These are phyloP conservation scores for Anabas testudineus DNA, from an alignment of 2,797 vertebrate genomes.

Conservation along the genomic window DNA sequence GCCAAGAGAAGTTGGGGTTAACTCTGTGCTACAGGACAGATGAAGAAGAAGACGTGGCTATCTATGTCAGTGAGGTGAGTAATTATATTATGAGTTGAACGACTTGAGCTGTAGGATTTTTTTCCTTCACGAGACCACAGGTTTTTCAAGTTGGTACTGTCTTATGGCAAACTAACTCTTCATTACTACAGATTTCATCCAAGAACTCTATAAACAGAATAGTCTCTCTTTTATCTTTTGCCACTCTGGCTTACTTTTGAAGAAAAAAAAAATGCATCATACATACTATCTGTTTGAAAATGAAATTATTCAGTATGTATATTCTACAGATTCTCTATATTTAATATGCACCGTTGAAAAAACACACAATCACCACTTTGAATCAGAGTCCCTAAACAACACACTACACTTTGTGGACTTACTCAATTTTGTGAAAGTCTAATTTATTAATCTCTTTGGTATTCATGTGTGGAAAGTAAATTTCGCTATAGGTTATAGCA, in stretches of 20 bases:
- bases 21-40: conserved; percentile 98
- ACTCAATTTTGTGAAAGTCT: conserved; percentile 66
- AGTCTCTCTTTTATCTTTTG: conserved; percentile 19
- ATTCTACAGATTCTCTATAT: conserved; percentile 34
- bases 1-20: conserved; percentile 95
- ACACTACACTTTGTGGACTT: conserved; percentile 27
- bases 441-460: conserved; percentile 58
- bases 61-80: conserved; percentile 97
- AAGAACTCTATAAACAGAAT: conserved; percentile 25
- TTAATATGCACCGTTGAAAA: conserved; percentile 32
- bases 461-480: conserved; percentile 42
- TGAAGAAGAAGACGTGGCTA: conserved; percentile 94
- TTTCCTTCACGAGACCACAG: conserved; percentile 2
- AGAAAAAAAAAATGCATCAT: conserved; percentile 29
- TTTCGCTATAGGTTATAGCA: conserved; percentile 39
- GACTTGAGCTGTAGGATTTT: background rate
- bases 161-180: background rate
- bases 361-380: conserved; percentile 18
- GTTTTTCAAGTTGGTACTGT: background rate
- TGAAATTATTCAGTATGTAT: conserved; percentile 41
- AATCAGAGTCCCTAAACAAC: conserved; percentile 24
- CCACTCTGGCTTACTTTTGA: conserved; percentile 24
- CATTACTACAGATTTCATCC: background rate
- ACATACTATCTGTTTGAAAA: conserved; percentile 40
- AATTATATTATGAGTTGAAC: background rate